Evolutionary conservation across 2,113 vertebrate genomes (phyloP).

Genomic region (Varanus komodoensis): DNA sequence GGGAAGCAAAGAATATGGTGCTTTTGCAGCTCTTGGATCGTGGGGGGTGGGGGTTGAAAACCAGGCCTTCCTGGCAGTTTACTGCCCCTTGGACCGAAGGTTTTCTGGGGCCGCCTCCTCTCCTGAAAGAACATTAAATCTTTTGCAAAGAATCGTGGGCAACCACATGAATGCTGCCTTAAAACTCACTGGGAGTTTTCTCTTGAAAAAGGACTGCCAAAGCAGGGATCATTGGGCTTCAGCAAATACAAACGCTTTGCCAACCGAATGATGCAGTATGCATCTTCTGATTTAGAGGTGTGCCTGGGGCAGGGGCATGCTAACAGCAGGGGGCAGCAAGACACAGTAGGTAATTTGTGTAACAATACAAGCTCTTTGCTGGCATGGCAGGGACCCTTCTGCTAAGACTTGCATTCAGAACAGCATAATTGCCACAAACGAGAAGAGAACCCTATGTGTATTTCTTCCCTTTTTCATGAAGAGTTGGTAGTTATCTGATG

Average conservation of each 20-base stretch:
- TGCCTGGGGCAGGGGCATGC: not conserved
- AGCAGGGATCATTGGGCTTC: not conserved
- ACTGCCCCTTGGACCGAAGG: not conserved
- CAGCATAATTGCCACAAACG: not conserved
- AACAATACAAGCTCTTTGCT: not conserved
- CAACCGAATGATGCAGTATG: not conserved
- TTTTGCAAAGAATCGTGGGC: not conserved
- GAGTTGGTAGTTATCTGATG: not conserved
- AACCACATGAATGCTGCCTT: not conserved
- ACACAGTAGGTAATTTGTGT: not conserved
- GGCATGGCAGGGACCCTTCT: not conserved
- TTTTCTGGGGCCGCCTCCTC: not conserved
- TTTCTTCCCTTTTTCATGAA: not conserved
- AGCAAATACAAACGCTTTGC: not conserved
- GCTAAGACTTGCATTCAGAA: not conserved
- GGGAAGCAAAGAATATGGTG: not conserved
- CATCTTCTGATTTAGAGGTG: not conserved
- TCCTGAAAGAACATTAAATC: not conserved
- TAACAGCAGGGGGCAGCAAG: not conserved
- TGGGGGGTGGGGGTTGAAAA: not conserved
- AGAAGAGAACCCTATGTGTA: not conserved
- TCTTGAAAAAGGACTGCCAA: not conserved
- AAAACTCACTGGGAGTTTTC: not conserved
- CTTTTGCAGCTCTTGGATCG: not conserved
- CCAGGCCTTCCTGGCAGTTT: not conserved